Evolutionary conservation across 2,888 invertebrate species (phyloP).

Genomic region (Acanthococcus lagerstroemiae): DNA sequence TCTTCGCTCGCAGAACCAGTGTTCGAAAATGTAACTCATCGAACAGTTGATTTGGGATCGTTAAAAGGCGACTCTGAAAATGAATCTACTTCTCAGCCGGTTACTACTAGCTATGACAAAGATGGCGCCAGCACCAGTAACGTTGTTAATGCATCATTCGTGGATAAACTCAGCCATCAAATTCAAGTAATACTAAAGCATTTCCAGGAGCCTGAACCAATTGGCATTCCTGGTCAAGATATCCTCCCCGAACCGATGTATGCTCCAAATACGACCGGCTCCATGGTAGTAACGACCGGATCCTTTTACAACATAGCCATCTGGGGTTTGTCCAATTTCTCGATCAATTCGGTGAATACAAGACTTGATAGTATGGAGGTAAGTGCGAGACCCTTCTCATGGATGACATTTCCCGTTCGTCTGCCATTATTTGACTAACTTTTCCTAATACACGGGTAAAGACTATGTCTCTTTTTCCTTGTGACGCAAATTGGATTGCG

Average conservation of each 20-base stretch:
- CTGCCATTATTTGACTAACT: too few species aligned
- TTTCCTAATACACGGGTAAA: too few species aligned
- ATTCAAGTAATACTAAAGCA: slow-evolving; percentile 61
- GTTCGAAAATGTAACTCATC: background rate
- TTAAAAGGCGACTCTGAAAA: background rate
- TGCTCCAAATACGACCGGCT: slow-evolving; percentile 64
- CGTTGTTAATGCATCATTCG: slow-evolving; percentile 21
- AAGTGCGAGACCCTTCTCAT: too few species aligned
- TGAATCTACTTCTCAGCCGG: background rate
- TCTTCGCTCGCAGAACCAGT: too few species aligned
- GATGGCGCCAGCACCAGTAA: background rate
- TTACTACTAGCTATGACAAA: background rate
- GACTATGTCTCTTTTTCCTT: too few species aligned
- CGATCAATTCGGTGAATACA: slow-evolving; percentile 57
- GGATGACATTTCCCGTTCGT: too few species aligned
- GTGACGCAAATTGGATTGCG: too few species aligned
- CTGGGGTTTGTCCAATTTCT: slow-evolving; percentile 67
- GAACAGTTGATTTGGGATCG: background rate
- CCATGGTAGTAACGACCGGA: slow-evolving; percentile 58
- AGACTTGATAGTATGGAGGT: slow-evolving; percentile 69
- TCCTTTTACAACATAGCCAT: slow-evolving; percentile 60
- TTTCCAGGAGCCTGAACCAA: slow-evolving; percentile 67
- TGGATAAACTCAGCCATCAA: slow-evolving; percentile 58
- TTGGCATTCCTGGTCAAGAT: slow-evolving; percentile 67
- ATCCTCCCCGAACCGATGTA: slow-evolving; percentile 66